Base-by-base conservation (phyloP, 2,797 vertebrate species). In the Carduelis carduelis region DNA sequence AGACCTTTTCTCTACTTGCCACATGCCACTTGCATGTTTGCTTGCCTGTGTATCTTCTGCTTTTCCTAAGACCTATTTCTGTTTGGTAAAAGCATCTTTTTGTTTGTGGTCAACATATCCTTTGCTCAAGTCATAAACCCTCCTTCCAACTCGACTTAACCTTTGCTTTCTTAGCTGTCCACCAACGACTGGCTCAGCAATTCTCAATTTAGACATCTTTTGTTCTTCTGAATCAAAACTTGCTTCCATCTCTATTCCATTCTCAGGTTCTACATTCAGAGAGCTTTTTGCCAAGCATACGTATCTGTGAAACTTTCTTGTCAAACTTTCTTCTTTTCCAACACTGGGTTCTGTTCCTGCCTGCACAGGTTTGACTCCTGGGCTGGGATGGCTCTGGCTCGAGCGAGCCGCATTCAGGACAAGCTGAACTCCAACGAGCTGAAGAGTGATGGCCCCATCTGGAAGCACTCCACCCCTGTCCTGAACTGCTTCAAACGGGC, bases 401-500 rank as follows among this genome's bases (percentile, higher is more conserved):
- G 99, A 83, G 99, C 99, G 53, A 99, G 99, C 76, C 99, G 99
- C 16, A 99, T 99, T 90, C 99, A 99, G 95, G 99, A 99, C 94
- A 99, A 99, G 94, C 91, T 99, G 82, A 99, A 99, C 97, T 99
- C 99, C 65, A 99, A 99, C 5, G 99, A 99, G 70, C 96, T 99
- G 92, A 99, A 99, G 97, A 99, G 98, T 2, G 99, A 99, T 39
- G 98, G 99, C 3, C 99, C 99, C 3, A 98, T 99, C 96, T 99
- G 99, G 99, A 99, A 99, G 76, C 99, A 99, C 75, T 99, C 99
- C 2, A 98, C 99, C 28, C 98, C 99, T 0, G 99, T 99, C 65
- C 97, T 99, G 72, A 99, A 98, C 93, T 99, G 99, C 97, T 99
- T 99, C 96, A 99, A 98, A 79, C 96, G 99, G 59, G 99, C 99